phyloP scores from a whole-genome alignment of 2,113 vertebrate species.

The Sphaerodactylus townsendi region DNA sequence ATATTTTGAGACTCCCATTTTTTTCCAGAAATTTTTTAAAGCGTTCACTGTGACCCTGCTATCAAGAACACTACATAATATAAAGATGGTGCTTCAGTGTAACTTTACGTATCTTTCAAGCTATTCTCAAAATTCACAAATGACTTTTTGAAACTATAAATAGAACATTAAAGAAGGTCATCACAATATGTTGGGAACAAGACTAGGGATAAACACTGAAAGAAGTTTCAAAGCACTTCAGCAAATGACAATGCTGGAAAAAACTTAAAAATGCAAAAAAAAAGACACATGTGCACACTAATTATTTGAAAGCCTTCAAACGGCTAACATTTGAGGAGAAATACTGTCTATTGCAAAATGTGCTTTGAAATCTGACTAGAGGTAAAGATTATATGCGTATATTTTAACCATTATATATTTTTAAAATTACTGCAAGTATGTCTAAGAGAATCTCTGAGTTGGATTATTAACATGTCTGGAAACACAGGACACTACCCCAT shows the following conservation, averaged over 20 bases:
- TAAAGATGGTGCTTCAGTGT: constrained; percentile 14
- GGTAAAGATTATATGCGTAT: neutral
- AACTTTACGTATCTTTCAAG: constrained; percentile 1
- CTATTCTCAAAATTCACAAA: constrained; percentile 6
- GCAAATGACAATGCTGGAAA: neutral
- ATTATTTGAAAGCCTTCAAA: neutral
- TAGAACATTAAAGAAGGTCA: neutral
- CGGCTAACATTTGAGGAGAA: constrained; percentile 3
- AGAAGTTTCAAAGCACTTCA: constrained; percentile 25
- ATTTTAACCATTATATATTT: neutral
- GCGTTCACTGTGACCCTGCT: constrained; percentile 17
- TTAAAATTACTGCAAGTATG: neutral
- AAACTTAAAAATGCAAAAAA: neutral
- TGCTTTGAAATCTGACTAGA: constrained; percentile 11
- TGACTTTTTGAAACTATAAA: constrained; percentile 26
- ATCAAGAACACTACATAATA: constrained; percentile 25
- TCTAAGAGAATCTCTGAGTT: neutral
- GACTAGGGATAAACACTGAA: constrained; percentile 29
- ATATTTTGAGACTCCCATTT: neutral
- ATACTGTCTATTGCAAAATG: neutral
- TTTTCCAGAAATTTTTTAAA: constrained; percentile 35
- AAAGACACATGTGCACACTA: neutral
- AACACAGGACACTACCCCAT: constrained; percentile 45
- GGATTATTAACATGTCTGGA: constrained; percentile 28
- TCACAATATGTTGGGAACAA: neutral